These are phyloP conservation scores for Apocrypta bakeri DNA, from an alignment of 1,140 invertebrate genomes.

Conservation along the genomic window DNA sequence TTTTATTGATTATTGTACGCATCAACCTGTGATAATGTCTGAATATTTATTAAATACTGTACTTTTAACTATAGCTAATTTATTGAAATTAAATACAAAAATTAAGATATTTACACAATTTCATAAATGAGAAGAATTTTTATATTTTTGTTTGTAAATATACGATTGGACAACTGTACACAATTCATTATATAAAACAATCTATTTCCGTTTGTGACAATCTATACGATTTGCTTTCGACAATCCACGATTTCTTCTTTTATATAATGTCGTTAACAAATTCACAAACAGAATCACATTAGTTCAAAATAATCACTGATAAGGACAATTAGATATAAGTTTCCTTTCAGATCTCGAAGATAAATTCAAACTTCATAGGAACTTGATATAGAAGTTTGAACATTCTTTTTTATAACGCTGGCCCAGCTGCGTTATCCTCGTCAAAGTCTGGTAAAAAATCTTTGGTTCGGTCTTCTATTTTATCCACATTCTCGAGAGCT, in stretches of 20 bases:
- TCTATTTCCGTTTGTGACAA: constrained; percentile 30
- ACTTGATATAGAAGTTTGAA: constrained; percentile 23
- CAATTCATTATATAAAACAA: constrained; percentile 48
- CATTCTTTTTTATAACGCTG: constrained; percentile 64
- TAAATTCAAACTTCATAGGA: constrained; percentile 45
- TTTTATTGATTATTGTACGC: neutral
- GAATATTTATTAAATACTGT: neutral
- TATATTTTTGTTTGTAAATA: constrained; percentile 45
- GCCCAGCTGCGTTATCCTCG: constrained; percentile 73
- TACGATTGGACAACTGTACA: constrained; percentile 36
- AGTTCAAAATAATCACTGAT: constrained; percentile 22
- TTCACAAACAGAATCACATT: constrained; percentile 42
- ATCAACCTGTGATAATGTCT: neutral
- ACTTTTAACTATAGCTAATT: neutral
- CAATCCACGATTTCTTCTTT: constrained; percentile 22
- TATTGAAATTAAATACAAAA: neutral
- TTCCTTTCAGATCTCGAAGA: constrained; percentile 22
- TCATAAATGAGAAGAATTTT: constrained; percentile 12
- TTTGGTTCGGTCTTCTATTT: constrained; percentile 76
- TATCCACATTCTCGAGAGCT: constrained; percentile 76
- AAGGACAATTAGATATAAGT: constrained; percentile 33
- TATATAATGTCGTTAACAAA: constrained; percentile 11
- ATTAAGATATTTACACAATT: constrained; percentile 13
- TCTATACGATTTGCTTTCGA: neutral
- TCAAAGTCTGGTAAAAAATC: constrained; percentile 74